Evolutionary conservation across 2,113 vertebrate genomes (phyloP).

Genomic region (Coryphaenoides rupestris): DNA sequence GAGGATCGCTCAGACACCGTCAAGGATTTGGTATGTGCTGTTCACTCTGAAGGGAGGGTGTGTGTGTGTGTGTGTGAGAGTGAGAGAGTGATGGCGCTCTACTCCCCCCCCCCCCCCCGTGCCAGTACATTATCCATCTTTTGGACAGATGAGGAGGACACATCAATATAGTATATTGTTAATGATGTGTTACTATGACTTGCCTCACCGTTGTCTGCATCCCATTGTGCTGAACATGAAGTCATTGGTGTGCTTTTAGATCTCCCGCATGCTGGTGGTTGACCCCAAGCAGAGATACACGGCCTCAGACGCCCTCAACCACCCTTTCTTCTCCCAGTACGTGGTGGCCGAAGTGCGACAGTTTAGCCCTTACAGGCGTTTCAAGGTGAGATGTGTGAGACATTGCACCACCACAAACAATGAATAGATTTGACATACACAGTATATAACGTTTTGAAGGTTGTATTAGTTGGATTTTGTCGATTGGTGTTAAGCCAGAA

Average conservation of each 20-base stretch:
- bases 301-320: constrained; percentile 80
- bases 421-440: no score
- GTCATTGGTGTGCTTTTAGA: constrained; percentile 63
- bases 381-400: constrained; percentile 78
- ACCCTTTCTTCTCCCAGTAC: constrained; percentile 97
- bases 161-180: no score
- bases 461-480: no score
- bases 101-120: no score
- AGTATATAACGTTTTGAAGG: no score
- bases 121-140: no score
- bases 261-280: constrained; percentile 89
- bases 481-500: no score
- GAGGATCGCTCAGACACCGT: constrained; percentile 93
- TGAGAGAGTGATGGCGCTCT: no score
- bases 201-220: no score
- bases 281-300: constrained; percentile 80
- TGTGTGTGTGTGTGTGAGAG: no score
- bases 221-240: not conserved
- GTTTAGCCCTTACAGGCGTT: constrained; percentile 89
- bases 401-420: not conserved
- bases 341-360: constrained; percentile 87
- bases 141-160: no score
- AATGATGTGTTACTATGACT: no score
- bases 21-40: constrained; percentile 88
- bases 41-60: not conserved